Conservation (phyloP, 2,797 vertebrate species). For the Syngnathus rostellatus region DNA sequence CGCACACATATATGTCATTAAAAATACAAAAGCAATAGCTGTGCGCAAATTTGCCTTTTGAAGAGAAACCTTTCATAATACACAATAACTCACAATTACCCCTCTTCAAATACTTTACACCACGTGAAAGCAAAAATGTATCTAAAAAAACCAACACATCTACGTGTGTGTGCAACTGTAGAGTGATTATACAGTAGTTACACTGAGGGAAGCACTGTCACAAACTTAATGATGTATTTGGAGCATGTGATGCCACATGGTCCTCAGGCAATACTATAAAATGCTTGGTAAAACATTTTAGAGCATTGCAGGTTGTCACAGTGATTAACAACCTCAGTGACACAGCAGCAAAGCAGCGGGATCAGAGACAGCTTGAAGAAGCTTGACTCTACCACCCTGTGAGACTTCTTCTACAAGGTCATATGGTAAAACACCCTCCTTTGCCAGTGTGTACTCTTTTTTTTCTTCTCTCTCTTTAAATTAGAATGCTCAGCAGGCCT, state of each 20-base stretch:
- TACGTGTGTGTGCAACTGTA: background rate
- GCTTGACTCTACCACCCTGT: slow-evolving; percentile 25
- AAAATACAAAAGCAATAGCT: background rate
- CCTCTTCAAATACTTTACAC: background rate
- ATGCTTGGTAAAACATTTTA: slow-evolving; percentile 52
- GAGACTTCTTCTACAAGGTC: slow-evolving; percentile 46
- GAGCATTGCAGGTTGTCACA: slow-evolving; percentile 49
- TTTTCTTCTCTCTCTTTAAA: slow-evolving; percentile 17
- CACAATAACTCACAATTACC: background rate
- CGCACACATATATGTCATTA: background rate
- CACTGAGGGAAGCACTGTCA: slow-evolving; percentile 10
- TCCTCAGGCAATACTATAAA: slow-evolving; percentile 48
- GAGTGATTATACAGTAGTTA: background rate
- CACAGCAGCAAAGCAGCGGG: slow-evolving; percentile 20
- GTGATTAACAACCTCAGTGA: slow-evolving; percentile 59
- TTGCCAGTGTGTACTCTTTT: slow-evolving; percentile 34
- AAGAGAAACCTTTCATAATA: background rate
- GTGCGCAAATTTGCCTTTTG: background rate
- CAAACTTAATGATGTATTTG: slow-evolving; percentile 27
- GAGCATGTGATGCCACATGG: slow-evolving; percentile 13
- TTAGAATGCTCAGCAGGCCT: slow-evolving; percentile 48
- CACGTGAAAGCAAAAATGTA: background rate
- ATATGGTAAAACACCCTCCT: slow-evolving; percentile 26
- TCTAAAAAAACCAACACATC: background rate
- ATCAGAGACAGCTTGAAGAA: slow-evolving; percentile 27